Evolutionary conservation across 2,888 invertebrate genomes (phyloP).

Genomic region (Ypsolopha sequella): DNA sequence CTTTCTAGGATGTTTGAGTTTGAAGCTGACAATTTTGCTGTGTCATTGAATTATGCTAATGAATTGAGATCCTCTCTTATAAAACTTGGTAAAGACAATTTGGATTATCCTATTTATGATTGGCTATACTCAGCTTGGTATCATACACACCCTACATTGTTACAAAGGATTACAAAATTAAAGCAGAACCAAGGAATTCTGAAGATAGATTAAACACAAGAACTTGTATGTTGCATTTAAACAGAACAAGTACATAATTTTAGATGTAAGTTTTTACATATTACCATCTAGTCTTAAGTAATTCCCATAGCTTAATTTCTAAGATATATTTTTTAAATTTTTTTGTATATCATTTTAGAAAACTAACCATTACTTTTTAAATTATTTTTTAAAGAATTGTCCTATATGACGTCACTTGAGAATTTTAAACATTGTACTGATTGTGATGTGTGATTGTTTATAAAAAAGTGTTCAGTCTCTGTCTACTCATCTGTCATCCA

Average conservation of each 20-base stretch:
- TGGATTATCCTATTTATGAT: constrained; percentile 96
- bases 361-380: no score
- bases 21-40: constrained; percentile 95
- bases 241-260: not conserved
- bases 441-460: no score
- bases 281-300: not conserved
- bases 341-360: no score
- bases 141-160: constrained; percentile 96
- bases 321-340: no score
- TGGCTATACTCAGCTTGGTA: constrained; percentile 94
- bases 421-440: no score
- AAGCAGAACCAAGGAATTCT: constrained; percentile 22
- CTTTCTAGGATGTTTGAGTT: constrained; percentile 93
- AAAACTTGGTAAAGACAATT: constrained; percentile 95
- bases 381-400: no score
- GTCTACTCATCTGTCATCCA: no score
- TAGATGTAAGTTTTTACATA: not conserved
- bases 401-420: no score
- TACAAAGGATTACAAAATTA: constrained; percentile 83
- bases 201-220: constrained; percentile 13
- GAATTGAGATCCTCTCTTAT: constrained; percentile 87
- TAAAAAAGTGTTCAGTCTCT: no score
- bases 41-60: constrained; percentile 79
- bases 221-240: not conserved
- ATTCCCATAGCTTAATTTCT: no score